Evolutionary conservation across 30 jellyfish, hydroid and myxozoan species (phyloP), one percentile per base, ranked within the genome.

Genomic region (Pseudorhiza aurosa): DNA sequence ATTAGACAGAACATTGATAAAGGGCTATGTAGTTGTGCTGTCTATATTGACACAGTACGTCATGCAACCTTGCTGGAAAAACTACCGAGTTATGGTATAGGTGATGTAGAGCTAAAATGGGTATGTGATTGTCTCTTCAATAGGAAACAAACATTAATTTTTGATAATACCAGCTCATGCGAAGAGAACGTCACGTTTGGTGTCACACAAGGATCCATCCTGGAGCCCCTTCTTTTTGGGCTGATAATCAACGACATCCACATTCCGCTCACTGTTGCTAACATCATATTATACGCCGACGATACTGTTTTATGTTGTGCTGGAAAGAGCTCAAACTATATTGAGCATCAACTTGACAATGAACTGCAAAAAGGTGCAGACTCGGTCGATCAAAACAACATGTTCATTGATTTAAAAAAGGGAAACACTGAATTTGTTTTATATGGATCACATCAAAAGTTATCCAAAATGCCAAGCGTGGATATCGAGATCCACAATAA

Each of bases 1-100:
- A 33, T 68, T 57, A 32, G 94, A 55, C 82, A 83, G 68, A 83
- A 44, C 89, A 83, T 83, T 62, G 95, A 58, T 42, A 83, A 83
- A 82, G 87, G 87, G 25, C 75, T 43, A 26, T 57, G 53, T 58
- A 83, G 68, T 59, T 84, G 95, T 70, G 90, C 84, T 62, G 72
- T 83, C 70, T 71, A 65, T 43, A 72, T 83, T 32, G 76, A 63
- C 84, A 64, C 75, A 39, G 75, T 80, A 11, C 26, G 84, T 53
- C 85, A 80, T 64, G 85, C 76, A 51, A 80, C 88, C 82, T 1
- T 75, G 56, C 39, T 75, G 14, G 82, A 53, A 56, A 56, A 75
- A 57, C 40, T 53, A 43, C 40, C 80, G 64, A 40, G 68, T 25
- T 79, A 45, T 45, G 91, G 75, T 5, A 79, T 79, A 57, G 68